A percentile compares a stretch with the other conserved stretches of the same genome.
These are phyloP conservation scores for Acanthococcus lagerstroemiae DNA, from an alignment of 2,888 invertebrate genomes.

Conservation along the genomic window DNA sequence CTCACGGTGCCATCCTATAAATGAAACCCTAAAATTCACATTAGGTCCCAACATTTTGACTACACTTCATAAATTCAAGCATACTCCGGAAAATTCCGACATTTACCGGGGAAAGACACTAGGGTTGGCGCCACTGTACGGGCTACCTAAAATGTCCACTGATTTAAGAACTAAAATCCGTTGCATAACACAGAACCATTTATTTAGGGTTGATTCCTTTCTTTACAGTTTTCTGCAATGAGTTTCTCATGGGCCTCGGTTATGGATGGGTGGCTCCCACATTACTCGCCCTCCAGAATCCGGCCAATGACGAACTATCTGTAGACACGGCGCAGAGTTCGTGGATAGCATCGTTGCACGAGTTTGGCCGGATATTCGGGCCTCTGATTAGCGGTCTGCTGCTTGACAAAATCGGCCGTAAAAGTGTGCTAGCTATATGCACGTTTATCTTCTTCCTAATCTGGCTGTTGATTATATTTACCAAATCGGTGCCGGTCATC, in stretches of 20 bases:
- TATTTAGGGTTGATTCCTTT: too few relatives aligned
- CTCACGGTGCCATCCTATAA: too few relatives aligned
- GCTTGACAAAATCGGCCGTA: conserved; percentile 10
- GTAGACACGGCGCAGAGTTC: conserved; percentile 1
- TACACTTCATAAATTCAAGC: too few relatives aligned
- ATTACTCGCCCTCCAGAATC: not conserved
- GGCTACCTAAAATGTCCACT: too few relatives aligned
- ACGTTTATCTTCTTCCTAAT: not conserved
- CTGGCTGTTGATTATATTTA: not conserved
- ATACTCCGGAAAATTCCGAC: too few relatives aligned
- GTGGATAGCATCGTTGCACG: conserved; percentile 23
- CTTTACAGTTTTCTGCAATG: conserved; percentile 14
- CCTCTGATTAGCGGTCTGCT: not conserved
- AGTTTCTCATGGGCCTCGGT: conserved; percentile 9
- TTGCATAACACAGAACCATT: too few relatives aligned
- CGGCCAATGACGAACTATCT: not conserved
- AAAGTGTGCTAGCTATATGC: not conserved
- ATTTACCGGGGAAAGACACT: too few relatives aligned
- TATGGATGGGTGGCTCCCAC: conserved; percentile 26
- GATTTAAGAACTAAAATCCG: too few relatives aligned
- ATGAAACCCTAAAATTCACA: too few relatives aligned
- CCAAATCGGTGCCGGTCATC: conserved; percentile 21
- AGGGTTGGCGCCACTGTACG: too few relatives aligned
- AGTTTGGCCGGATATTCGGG: conserved; percentile 18
- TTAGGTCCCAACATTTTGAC: too few relatives aligned